Evolutionary conservation across 2,888 invertebrate species (phyloP), one percentile per base, ranked within the genome.

Genomic region (Leucoma salicis): DNA sequence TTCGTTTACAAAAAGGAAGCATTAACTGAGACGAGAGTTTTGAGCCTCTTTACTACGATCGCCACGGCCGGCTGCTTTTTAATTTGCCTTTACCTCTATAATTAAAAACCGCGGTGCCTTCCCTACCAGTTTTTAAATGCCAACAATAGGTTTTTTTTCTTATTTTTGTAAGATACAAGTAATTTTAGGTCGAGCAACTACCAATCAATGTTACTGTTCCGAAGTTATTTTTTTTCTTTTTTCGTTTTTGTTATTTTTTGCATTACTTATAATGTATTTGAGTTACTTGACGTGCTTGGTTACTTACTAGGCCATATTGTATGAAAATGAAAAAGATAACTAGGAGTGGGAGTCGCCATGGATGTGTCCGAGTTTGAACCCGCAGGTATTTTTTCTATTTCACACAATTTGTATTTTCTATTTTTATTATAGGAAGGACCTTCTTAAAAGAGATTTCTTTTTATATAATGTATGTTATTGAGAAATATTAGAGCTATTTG

Each of bases 61-160:
- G 70, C 67, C 70, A 72, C 72, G 80, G 76, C 52, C 74, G 77
- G 76, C 60, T 76, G 81, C 79, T 78, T 86, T 87, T 87, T 85
- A 86, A 87, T 86, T 82, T 82, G 82, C 78, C 85, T 78, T 76
- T 69, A 78, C 74, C 76, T 76, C 77, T 82, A 77, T 78, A 83
- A 85, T 86, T 85, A 84, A 86, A 83, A 82, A 63, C 79, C 72
- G 75, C 66, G 74, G 74, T 70, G 67, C 71, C 65, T 68, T 67
- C 63, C 64, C 65, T 59, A 64, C 57, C 64, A 58, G 64, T 74
- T 78, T 78, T 74, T 63, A 60, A 74, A 62, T 66, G 46, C 49
- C 58, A 73, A 82, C 79, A 83, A 79, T 75, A 70, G 71, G 63
- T 62, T 65, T 66, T 67, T n/a, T 66, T 60, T 54, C 56, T 55